Conservation (phyloP, 2,888 invertebrate species). For the Bedellia somnulentella region DNA sequence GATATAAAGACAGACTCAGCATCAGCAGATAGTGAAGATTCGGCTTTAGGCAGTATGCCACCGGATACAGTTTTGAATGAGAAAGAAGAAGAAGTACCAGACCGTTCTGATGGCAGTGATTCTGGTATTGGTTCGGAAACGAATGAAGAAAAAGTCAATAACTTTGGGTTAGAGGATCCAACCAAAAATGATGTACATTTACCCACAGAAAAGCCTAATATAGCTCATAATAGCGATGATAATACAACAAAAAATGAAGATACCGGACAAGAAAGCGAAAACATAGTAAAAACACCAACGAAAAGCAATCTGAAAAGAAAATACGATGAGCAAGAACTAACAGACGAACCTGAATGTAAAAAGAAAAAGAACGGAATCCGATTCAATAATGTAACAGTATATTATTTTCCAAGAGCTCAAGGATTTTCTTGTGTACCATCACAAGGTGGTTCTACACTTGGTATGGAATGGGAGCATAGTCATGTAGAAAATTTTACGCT, state of each 20-base stretch:
- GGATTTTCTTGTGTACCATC: slow-evolving; percentile 92
- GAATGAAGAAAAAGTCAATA: slow-evolving; percentile 58
- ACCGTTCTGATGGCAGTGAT: slow-evolving; percentile 80
- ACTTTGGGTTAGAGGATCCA: slow-evolving; percentile 32
- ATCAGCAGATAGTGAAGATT: slow-evolving; percentile 64
- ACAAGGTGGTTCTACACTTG: slow-evolving; percentile 87
- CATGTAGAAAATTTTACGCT: slow-evolving; percentile 79
- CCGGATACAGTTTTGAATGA: slow-evolving; percentile 43
- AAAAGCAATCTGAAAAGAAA: slow-evolving; percentile 73
- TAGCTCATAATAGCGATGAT: slow-evolving; percentile 11
- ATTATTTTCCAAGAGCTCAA: slow-evolving; percentile 91
- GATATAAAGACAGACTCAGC: slow-evolving; percentile 54
- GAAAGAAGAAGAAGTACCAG: slow-evolving; percentile 63
- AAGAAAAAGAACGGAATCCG: slow-evolving; percentile 80
- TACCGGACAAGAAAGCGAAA: slow-evolving; percentile 14
- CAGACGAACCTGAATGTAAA: slow-evolving; percentile 48
- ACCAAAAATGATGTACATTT: slow-evolving; percentile 21
- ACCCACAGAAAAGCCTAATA: slow-evolving; percentile 5
- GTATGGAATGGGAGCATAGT: slow-evolving; percentile 80
- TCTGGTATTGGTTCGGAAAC: slow-evolving; percentile 81
- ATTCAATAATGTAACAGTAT: slow-evolving; percentile 92
- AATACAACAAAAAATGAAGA: slow-evolving; percentile 13
- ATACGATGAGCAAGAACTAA: slow-evolving; percentile 34
- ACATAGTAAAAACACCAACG: slow-evolving; percentile 18
- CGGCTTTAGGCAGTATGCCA: slow-evolving; percentile 64